phyloP scores from a whole-genome alignment of 2,797 vertebrate species.

The Cossypha caffra region DNA sequence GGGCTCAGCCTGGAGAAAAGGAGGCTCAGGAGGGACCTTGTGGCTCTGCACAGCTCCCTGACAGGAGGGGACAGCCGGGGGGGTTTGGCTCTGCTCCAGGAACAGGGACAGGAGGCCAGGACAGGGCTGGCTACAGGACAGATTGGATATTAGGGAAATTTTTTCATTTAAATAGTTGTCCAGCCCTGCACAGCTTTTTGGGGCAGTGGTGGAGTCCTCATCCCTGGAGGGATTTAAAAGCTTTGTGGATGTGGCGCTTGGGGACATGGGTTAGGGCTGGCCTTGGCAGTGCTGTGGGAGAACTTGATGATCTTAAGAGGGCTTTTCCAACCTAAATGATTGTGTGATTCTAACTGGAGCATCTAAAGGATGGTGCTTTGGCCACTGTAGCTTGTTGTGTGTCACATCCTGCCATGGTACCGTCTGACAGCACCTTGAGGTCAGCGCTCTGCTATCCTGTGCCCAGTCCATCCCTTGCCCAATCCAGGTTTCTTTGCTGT shows the following conservation, averaged over 20 bases:
- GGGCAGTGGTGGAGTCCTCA: too few relatives aligned
- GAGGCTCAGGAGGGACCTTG: not conserved
- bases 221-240: too few relatives aligned
- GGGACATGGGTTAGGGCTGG: too few relatives aligned
- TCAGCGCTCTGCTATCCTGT: not conserved
- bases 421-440: not conserved
- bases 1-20: not conserved
- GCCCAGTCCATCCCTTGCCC: not conserved
- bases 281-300: too few relatives aligned
- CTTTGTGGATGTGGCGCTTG: too few relatives aligned
- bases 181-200: too few relatives aligned
- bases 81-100: not conserved
- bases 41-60: not conserved
- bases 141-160: too few relatives aligned
- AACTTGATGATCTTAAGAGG: too few relatives aligned
- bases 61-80: not conserved
- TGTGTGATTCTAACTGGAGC: not conserved
- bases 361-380: not conserved
- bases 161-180: too few relatives aligned
- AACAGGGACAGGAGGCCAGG: not conserved
- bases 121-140: not conserved
- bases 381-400: accelerated
- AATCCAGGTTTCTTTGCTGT: not conserved
- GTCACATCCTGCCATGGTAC: accelerated
- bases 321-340: too few relatives aligned